These are phyloP conservation scores for Schizopygopsis pylzovi DNA, from an alignment of 2,797 vertebrate species.

Conservation along the genomic window DNA sequence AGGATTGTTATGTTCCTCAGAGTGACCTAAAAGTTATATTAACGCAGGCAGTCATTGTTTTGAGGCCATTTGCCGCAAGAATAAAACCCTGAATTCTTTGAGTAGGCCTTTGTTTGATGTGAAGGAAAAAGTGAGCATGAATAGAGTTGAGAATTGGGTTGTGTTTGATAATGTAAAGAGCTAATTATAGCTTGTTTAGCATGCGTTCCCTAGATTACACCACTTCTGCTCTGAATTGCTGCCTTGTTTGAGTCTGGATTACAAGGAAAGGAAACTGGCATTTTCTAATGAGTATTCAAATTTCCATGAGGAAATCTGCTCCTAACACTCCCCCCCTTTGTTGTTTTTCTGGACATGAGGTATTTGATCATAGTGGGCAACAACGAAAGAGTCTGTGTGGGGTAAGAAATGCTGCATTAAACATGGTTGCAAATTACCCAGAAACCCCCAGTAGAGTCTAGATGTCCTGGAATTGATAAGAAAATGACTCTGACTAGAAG, in stretches of 20 bases:
- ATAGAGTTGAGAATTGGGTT: conserved; percentile 65
- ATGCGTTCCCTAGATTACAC: conserved; percentile 80
- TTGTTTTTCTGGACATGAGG: background rate
- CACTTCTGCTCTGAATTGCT: conserved; percentile 77
- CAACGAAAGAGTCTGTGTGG: conserved; percentile 33
- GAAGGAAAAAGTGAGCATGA: conserved; percentile 60
- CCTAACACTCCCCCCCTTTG: background rate
- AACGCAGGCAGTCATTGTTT: conserved; percentile 1
- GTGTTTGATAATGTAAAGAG: conserved; percentile 78
- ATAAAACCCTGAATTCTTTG: conserved; percentile 11
- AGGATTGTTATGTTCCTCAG: conserved; percentile 15
- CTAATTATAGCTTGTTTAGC: conserved; percentile 82
- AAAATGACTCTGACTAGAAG: conserved; percentile 22
- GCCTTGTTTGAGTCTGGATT: conserved; percentile 81
- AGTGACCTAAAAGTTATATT: conserved; percentile 3
- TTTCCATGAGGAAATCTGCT: conserved; percentile 82
- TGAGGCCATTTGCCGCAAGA: background rate
- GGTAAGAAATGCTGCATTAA: conserved; percentile 35
- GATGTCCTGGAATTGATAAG: conserved; percentile 45
- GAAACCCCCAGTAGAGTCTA: conserved; percentile 33
- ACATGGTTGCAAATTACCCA: conserved; percentile 38
- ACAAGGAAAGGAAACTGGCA: conserved; percentile 78
- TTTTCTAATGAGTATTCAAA: conserved; percentile 82
- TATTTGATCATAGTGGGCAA: conserved; percentile 47
- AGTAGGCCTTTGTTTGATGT: conserved; percentile 57